A percentile compares a stretch with the other conserved stretches of the same genome.
These are phyloP conservation scores for Sinhomidia bicolor DNA, from an alignment of 2,888 invertebrate genomes.

Conservation along the genomic window DNA sequence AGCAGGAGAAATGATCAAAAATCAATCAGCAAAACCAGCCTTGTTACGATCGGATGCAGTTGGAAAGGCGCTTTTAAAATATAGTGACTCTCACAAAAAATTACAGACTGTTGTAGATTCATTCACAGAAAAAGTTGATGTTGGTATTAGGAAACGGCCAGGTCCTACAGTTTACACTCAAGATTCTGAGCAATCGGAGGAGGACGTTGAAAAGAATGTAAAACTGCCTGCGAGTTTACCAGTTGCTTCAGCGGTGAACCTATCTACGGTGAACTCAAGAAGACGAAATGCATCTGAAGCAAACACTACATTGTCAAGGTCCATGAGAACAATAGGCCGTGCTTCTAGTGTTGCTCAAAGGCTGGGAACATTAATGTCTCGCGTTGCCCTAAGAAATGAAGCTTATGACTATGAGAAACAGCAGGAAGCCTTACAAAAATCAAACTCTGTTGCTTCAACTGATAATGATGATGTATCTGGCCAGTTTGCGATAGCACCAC, in stretches of 20 bases:
- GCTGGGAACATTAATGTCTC: slow-evolving; percentile 69
- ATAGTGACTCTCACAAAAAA: slow-evolving; percentile 56
- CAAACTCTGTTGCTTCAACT: not conserved
- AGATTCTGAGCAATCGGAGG: not conserved
- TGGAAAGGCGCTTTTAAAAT: slow-evolving; percentile 48
- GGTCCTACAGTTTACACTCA: no score
- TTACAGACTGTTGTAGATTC: slow-evolving; percentile 42
- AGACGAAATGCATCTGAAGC: slow-evolving; percentile 3
- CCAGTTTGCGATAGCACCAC: not conserved
- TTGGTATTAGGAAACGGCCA: not conserved
- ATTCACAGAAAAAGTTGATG: slow-evolving; percentile 31
- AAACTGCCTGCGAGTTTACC: not conserved
- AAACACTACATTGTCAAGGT: slow-evolving; percentile 48
- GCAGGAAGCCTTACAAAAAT: slow-evolving; percentile 27
- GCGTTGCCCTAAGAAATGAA: slow-evolving; percentile 58
- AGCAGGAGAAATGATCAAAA: not conserved
- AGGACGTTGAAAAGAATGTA: not conserved
- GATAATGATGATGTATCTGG: not conserved
- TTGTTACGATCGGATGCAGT: slow-evolving; percentile 18
- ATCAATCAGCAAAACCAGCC: not conserved
- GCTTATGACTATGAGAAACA: slow-evolving; percentile 47
- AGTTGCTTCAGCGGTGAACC: not conserved
- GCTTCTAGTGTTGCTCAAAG: slow-evolving; percentile 71
- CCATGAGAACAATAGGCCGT: slow-evolving; percentile 69
- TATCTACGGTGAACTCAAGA: not conserved